Conservation (phyloP, 2,113 vertebrate species). For the Scytalopus superciliaris region DNA sequence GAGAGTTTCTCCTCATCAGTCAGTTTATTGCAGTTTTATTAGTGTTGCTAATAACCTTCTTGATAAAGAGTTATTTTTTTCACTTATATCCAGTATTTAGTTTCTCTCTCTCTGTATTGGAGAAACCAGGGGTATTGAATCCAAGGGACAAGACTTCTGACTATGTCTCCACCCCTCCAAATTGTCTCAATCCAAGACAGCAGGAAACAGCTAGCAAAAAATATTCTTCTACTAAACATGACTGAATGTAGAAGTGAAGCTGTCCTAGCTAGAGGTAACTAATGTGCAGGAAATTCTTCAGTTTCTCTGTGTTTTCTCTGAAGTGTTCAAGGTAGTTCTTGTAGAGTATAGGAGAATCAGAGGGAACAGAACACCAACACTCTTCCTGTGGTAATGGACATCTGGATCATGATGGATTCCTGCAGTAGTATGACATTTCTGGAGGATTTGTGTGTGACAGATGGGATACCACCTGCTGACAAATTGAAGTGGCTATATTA, state of each 20-base stretch:
- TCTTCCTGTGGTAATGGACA: neutral
- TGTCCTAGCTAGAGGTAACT: neutral
- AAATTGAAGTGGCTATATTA: neutral
- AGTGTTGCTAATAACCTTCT: neutral
- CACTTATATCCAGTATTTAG: neutral
- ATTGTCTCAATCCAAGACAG: neutral
- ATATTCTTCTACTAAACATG: neutral
- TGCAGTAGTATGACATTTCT: neutral
- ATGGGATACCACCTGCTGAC: neutral
- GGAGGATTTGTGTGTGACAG: neutral
- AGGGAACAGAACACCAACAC: fast-evolving
- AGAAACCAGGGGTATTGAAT: neutral
- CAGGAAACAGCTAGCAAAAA: neutral
- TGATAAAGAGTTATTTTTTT: neutral
- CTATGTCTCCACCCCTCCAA: neutral
- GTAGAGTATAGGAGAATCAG: neutral
- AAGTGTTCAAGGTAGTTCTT: neutral
- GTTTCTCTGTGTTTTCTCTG: neutral
- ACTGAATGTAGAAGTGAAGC: neutral
- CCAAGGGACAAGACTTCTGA: neutral
- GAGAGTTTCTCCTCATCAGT: neutral
- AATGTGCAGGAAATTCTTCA: neutral
- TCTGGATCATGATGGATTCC: neutral
- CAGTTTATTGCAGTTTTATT: neutral
- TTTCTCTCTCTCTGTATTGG: neutral